Base-by-base conservation (phyloP, 2,888 invertebrate species). In the Tetheella fluctuosa region DNA sequence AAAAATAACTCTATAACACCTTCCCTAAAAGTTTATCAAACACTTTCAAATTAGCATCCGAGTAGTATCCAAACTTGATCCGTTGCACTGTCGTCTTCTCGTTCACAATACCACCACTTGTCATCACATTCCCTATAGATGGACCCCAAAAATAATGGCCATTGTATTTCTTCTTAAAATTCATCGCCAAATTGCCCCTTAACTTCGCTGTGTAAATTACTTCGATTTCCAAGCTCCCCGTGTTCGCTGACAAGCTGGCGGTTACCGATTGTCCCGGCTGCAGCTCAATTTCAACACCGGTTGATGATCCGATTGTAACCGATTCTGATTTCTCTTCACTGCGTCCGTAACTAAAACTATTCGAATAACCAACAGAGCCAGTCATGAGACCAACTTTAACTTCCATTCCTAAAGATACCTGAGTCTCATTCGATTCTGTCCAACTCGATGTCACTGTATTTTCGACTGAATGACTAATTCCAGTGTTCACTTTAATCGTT, bases 71-170 rank as follows among this genome's bases (percentile, higher is more conserved):
- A 25, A 89, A 67, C 54, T 78, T 80, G 1, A 90, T 79, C 0
- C 68, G 79, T 57, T 89, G 85, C 1, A 68, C 64, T 0, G 71
- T 68, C 0, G 69, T 78, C 7, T 79, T 69, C 62, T 85, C 87
- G 57, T 85, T 89, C 0, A 58, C 58, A 20, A 86, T 58, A 2
- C 74, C 79, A 10, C 77, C 86, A 53, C 73, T 76, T 42, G 74
- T 74, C 80, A 90, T 79, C 0, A 90, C 78, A 59, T 78, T 79
- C 3, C 70, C 67, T 8, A 90, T 76, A 1, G 67, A 65, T 0
- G 88, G 90, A 0, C 85, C 88, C 77, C 81, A 88, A 58, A 91
- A 90, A 69, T 90, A 86, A 52, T 91, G 91, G 0, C 83, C 84
- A 0, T 80, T 80, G 25, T 76, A 65, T 0, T 65, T 48, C 15